Evolutionary conservation across 2,888 invertebrate genomes (phyloP), one percentile per base, ranked within the genome.

Genomic region (Drosophila multiciliata): DNA sequence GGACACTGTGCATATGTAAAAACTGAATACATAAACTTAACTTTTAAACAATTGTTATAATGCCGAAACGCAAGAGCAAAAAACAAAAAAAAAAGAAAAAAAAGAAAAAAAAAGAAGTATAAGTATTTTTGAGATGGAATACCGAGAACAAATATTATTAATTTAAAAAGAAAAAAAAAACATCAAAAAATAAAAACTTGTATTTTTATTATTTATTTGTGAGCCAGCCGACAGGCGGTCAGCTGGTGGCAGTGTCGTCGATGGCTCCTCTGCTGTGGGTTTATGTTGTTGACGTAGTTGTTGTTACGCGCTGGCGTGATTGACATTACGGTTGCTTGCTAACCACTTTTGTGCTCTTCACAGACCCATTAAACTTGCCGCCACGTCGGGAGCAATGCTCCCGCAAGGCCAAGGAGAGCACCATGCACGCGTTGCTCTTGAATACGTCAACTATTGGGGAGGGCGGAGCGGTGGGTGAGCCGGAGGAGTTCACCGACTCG

Each of bases 391-490:
- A 95, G 92, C 94, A 94, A 67, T 94, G 94, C 53, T 94, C 95
- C 83, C 94, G 96, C 72, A 95, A 95, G 90, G 96, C 96, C 52
- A 96, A 96, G 91, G 95, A 95, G 73, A 95, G 95, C 68, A 94
- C 94, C 78, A 94, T 94, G 78, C 93, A 94, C 79, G 94, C 94
- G 75, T 92, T 95, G 65, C 92, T 94, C 65, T 93, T 93, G 79
- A 91, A 88, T 74, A 85, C 91, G 71, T 82, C 93, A 38, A 60
- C 82, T 26, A 69, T 70, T 60, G 86, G 83, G 72, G 84, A 84
- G 66, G 82, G 80, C 61, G 90, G 86, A 61, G 71, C 93, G 91
- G 82, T 91, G 49, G 95, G 95, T 80, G 95, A 95, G 77, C 94
- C 94, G 8, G 93, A 94, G 35, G 95, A 95, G 89, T 94, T 94